phyloP scores from a whole-genome alignment of 2,888 invertebrate species.

The Opisthograptis luteolata region DNA sequence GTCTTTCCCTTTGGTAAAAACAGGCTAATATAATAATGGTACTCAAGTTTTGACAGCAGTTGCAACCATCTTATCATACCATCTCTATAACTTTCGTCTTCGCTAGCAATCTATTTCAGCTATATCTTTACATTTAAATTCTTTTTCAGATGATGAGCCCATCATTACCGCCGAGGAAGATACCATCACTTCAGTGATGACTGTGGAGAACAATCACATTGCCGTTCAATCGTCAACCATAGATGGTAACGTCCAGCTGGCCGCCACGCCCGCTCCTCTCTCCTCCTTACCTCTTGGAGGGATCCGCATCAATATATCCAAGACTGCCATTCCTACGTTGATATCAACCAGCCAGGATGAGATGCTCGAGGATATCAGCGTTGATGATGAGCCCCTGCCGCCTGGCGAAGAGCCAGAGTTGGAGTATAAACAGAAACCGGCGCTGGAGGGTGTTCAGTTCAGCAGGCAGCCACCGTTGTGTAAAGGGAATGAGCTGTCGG shows the following conservation, averaged over 20 bases:
- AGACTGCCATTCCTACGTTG: slow-evolving; percentile 75
- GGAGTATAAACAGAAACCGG: slow-evolving; percentile 86
- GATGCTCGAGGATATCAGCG: slow-evolving; percentile 62
- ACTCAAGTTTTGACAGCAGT: no score
- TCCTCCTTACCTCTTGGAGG: slow-evolving; percentile 75
- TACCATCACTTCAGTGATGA: slow-evolving; percentile 49
- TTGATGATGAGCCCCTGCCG: slow-evolving; percentile 82
- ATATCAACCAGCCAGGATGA: slow-evolving; percentile 38
- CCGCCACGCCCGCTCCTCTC: slow-evolving; percentile 70
- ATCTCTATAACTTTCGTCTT: no score
- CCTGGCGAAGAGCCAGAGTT: slow-evolving; percentile 83
- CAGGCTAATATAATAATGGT: no score
- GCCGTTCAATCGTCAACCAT: slow-evolving; percentile 87
- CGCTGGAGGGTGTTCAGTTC: slow-evolving; percentile 86
- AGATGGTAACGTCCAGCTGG: slow-evolving; percentile 90
- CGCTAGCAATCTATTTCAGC: slow-evolving; percentile 9
- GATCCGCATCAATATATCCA: slow-evolving; percentile 93
- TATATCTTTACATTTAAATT: neutral
- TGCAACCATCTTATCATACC: no score
- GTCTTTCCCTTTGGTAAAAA: no score
- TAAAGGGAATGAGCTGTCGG: slow-evolving; percentile 92
- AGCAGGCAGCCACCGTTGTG: slow-evolving; percentile 88
- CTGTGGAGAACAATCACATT: slow-evolving; percentile 79
- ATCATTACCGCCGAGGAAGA: slow-evolving; percentile 80
- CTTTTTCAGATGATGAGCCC: slow-evolving; percentile 75